Evolutionary conservation across 2,888 invertebrate species (phyloP).

Genomic region (Chrysolina haemoptera): DNA sequence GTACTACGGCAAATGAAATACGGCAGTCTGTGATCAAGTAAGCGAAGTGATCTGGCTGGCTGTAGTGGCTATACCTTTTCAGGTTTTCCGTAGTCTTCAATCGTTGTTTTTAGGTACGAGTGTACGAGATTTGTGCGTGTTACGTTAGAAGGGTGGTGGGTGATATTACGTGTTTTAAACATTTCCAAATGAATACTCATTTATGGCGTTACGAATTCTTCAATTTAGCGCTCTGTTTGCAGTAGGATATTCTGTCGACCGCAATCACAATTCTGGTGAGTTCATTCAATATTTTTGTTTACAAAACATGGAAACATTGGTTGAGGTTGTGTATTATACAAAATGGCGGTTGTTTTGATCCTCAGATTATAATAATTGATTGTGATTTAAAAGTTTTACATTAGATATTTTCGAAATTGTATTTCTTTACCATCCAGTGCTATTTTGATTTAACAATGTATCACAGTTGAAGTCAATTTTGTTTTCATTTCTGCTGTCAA

Average conservation of each 20-base stretch:
- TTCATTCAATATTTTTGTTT: slow-evolving; percentile 31
- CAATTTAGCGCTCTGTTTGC: slow-evolving; percentile 78
- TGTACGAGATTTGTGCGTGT: slow-evolving; percentile 66
- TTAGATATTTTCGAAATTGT: neutral
- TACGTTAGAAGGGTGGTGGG: slow-evolving; percentile 59
- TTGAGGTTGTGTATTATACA: slow-evolving; percentile 54
- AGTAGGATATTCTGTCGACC: slow-evolving; percentile 69
- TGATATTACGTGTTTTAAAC: slow-evolving; percentile 64
- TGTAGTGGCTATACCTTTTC: slow-evolving; percentile 12
- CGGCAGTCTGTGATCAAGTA: slow-evolving; percentile 11
- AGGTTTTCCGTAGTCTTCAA: neutral
- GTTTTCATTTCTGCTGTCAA: slow-evolving; percentile 49
- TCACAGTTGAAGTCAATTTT: neutral
- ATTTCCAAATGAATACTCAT: slow-evolving; percentile 78
- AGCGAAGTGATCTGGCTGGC: neutral
- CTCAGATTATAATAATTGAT: slow-evolving; percentile 33
- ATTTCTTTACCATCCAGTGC: slow-evolving; percentile 24
- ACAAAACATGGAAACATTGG: slow-evolving; percentile 52
- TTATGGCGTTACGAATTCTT: slow-evolving; percentile 86
- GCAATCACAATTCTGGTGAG: slow-evolving; percentile 53
- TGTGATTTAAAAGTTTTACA: slow-evolving; percentile 38
- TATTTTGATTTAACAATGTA: neutral
- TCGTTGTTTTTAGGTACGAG: slow-evolving; percentile 13
- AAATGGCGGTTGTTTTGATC: slow-evolving; percentile 62
- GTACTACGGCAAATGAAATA: slow-evolving; percentile 6